phyloP scores from a whole-genome alignment of 2,888 invertebrate genomes.

The Erannis defoliaria region DNA sequence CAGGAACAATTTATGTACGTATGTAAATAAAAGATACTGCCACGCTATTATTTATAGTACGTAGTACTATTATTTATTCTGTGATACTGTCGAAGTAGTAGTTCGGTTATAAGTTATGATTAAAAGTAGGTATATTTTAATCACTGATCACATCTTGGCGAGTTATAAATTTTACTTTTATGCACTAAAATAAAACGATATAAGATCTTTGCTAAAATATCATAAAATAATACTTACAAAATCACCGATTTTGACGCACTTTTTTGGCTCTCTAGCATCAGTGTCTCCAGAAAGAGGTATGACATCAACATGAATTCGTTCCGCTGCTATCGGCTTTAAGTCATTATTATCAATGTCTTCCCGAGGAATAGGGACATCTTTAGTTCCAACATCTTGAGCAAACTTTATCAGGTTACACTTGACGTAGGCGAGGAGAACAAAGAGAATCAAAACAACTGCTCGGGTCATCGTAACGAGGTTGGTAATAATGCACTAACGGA shows the following conservation, averaged over 20 bases:
- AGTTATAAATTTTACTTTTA: too few species aligned
- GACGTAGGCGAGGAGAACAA: conserved; percentile 49
- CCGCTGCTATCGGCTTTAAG: conserved; percentile 3
- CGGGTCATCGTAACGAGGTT: conserved; percentile 45
- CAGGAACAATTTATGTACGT: too few species aligned
- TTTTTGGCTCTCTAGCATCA: conserved; percentile 16
- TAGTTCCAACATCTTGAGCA: conserved; percentile 39
- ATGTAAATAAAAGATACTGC: too few species aligned
- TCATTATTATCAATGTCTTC: conserved; percentile 31
- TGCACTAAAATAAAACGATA: too few species aligned
- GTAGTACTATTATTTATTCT: too few species aligned
- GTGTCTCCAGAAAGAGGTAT: background rate
- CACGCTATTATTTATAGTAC: too few species aligned
- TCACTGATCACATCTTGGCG: too few species aligned
- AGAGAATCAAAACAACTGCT: conserved; percentile 43
- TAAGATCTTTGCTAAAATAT: too few species aligned
- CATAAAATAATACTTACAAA: conserved; percentile 64
- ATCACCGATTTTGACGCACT: conserved; percentile 67
- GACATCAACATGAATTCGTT: conserved; percentile 16
- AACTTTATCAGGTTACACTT: conserved; percentile 56
- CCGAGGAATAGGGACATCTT: conserved; percentile 42
- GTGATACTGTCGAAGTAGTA: too few species aligned
- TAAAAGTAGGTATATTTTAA: too few species aligned
- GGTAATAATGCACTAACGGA: conserved; percentile 30
- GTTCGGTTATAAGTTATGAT: too few species aligned